Conservation (phyloP, 2,113 vertebrate genomes). For the Oreocharis arfaki region DNA sequence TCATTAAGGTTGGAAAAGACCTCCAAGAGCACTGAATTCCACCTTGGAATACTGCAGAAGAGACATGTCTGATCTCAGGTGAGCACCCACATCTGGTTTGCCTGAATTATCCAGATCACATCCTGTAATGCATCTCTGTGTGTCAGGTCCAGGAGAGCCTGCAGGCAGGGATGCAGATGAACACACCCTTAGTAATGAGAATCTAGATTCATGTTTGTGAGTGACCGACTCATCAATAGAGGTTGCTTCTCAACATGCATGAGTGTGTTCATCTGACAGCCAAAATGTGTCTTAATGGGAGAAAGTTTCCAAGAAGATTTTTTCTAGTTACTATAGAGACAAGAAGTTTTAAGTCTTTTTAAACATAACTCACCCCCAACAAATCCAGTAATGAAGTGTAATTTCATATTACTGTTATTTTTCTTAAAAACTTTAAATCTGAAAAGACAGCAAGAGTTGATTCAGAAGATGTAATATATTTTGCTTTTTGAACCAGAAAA, state of each 20-base stretch:
- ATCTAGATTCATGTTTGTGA: not conserved
- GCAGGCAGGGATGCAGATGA: not conserved
- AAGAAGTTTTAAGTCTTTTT: not conserved
- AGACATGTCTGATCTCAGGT: not conserved
- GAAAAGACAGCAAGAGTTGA: not conserved
- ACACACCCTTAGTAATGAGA: not conserved
- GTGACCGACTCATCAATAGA: not conserved
- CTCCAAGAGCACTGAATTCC: not conserved
- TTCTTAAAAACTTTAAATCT: not conserved
- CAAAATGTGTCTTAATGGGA: not conserved
- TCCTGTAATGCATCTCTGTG: not conserved
- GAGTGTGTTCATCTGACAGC: accelerated
- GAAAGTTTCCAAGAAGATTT: not conserved
- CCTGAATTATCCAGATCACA: not conserved
- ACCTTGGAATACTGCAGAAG: not conserved
- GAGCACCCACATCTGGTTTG: not conserved
- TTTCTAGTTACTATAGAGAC: not conserved
- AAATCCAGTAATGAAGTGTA: not conserved
- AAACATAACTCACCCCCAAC: not conserved
- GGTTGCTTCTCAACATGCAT: not conserved
- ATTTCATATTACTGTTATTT: not conserved
- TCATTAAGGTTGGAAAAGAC: not conserved
- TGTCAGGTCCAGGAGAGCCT: not conserved
- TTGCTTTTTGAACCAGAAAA: not conserved
- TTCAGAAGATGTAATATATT: not conserved